phyloP scores from a whole-genome alignment of 2,888 invertebrate genomes.

The Laspeyria flexula region DNA sequence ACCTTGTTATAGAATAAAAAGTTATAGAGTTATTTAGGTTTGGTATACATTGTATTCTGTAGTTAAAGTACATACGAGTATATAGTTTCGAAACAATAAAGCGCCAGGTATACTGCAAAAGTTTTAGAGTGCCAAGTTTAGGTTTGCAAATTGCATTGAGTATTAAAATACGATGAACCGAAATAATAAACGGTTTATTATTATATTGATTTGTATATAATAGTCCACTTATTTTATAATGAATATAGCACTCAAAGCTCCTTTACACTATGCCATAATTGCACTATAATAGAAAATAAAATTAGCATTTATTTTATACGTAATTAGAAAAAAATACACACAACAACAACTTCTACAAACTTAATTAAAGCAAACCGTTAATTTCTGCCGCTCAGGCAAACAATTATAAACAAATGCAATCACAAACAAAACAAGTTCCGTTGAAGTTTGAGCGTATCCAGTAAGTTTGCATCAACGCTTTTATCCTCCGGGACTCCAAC shows the following conservation, averaged over 20 bases:
- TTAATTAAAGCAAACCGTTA: slow-evolving; percentile 6
- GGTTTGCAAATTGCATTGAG: background rate
- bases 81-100: background rate
- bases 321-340: background rate
- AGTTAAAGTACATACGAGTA: background rate
- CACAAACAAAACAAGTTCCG: slow-evolving; percentile 28
- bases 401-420: slow-evolving; percentile 18
- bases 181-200: background rate
- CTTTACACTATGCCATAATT: too few relatives aligned
- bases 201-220: background rate
- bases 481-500: slow-evolving; percentile 65
- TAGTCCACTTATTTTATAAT: too few relatives aligned
- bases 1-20: slow-evolving; percentile 29
- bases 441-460: slow-evolving; percentile 48
- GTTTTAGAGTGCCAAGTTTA: background rate
- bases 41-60: background rate
- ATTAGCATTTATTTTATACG: background rate
- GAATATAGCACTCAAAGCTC: too few relatives aligned
- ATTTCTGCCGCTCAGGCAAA: slow-evolving; percentile 9
- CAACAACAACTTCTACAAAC: background rate
- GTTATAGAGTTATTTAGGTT: slow-evolving; percentile 36
- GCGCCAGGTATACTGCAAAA: background rate
- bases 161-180: background rate
- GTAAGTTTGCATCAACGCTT: slow-evolving; percentile 57
- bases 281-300: too few relatives aligned